Evolutionary conservation across 2,888 invertebrate genomes (phyloP), one percentile per base, ranked within the genome.

Genomic region (Caradrina clavipalpis): DNA sequence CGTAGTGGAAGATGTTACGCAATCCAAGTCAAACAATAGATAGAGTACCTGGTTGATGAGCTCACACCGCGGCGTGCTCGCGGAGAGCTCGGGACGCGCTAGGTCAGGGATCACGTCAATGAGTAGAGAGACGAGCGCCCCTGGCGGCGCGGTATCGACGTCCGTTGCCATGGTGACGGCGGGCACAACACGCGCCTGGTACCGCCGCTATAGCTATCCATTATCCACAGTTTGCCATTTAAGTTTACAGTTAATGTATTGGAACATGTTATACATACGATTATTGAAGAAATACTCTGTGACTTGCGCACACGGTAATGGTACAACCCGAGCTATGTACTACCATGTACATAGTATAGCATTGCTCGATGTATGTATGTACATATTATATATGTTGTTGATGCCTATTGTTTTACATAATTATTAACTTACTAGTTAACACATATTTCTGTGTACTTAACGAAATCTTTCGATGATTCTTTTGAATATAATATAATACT

Each of bases 161-260:
- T 15, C 31, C 35, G 83, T 76, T 60, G 66, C 56, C 69, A 76
- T 81, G 74, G 55, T 68, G 60, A 83, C 82, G 47, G 58, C 39
- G 55, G 39, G 53, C 70, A 74, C 62, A 79, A 81, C 78, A 76
- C n/a, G 47, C 13, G 15, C n/a, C 3, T 45, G 50, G 42, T 53
- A 22, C 39, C 19, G 39, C 39, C 3, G 51, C 42, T 22, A 6
- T 22, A 35, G 2, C 19, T 17, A 35, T 26, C 26, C 26, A 26
- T 26, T 26, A 39, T 6, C 1, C 15, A 59, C 31, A 26, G 21
- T 53, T 51, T 15, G 53, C 17, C 42, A n/a, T 57, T 45, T 21
- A 57, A 10, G n/a, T 21, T 21, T 62, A 21, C 6, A 31, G 10
- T 45, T 39, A 13, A 21, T 63, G 13, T 15, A 17, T 22, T 7